Conservation (phyloP, 1,140 invertebrate species). For the Papilio aristodemus region DNA sequence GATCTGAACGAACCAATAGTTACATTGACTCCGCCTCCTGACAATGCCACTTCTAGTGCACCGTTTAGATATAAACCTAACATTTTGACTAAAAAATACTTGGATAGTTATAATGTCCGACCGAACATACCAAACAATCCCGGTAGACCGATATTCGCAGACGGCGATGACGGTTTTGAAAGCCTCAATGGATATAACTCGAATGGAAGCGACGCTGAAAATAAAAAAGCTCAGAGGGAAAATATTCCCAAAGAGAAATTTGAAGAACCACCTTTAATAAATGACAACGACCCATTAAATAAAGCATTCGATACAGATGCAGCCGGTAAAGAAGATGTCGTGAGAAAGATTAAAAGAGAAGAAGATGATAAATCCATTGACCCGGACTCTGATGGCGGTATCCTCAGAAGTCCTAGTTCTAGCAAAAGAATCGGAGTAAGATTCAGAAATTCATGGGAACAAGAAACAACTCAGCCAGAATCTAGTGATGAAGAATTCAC, state of each 20-base stretch:
- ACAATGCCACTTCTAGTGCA: conserved; percentile 50
- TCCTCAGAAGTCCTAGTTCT: conserved; percentile 54
- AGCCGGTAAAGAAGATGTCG: conserved; percentile 38
- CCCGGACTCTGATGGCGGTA: conserved; percentile 62
- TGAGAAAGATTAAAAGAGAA: conserved; percentile 54
- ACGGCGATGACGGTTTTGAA: conserved; percentile 92
- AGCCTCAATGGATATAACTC: conserved; percentile 91
- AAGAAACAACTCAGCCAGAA: conserved; percentile 60
- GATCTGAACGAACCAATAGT: conserved; percentile 61
- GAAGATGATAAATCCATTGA: conserved; percentile 67
- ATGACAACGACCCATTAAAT: conserved; percentile 33
- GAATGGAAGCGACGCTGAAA: conserved; percentile 82
- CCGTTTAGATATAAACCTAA: conserved; percentile 64
- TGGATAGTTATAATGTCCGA: conserved; percentile 68
- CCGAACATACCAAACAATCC: conserved; percentile 52
- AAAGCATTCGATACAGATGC: conserved; percentile 37
- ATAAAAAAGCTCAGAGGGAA: conserved; percentile 35
- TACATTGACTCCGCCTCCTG: conserved; percentile 68
- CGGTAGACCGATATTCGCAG: conserved; percentile 58
- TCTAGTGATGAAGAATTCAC: conserved; percentile 65
- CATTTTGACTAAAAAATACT: conserved; percentile 69
- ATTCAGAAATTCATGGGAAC: conserved; percentile 69
- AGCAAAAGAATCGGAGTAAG: conserved; percentile 63
- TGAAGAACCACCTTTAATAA: conserved; percentile 19
- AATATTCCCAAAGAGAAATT: conserved; percentile 30